Evolutionary conservation across 64 coral and sea anemone genomes (phyloP), one percentile per base, ranked within the genome.

Genomic region (Pocillopora damicornis): DNA sequence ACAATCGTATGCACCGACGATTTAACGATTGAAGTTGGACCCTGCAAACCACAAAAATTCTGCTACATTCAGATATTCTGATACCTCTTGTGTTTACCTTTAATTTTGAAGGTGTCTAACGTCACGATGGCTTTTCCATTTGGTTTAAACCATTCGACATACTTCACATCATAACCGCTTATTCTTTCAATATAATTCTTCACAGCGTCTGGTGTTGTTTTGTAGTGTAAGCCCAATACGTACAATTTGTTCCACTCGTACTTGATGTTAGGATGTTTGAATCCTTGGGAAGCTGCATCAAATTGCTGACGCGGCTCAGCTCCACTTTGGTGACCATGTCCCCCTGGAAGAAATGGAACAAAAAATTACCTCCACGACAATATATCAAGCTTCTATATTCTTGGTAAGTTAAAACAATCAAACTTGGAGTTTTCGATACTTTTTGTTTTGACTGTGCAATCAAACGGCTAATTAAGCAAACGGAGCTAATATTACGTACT

Each of bases 71-170:
- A 51, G 0, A 51, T 51, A 51, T 51, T 51, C 42, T 51, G 42
- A 51, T 51, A 51, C 42, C 42, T 51, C 7, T 51, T 51, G 42
- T 51, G 42, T 22, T 72, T 85, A 45, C 81, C 81, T 72, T 37
- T 7, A 17, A 85, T 71, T 72, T 85, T 85, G 2, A 9, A 1
- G 58, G 65, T 58, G 15, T 85, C 15, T 13, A 85, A 37, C 2
- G 65, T 59, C 37, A 85, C 81, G 13, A 85, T 72, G 10, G 81
- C 81, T 73, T 72, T 85, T 73, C 81, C 81, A 58, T 85, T 85
- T 9, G 80, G 80, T 20, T 72, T 72, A 25, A 85, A 85, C 81
- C 65, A 73, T 16, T 38, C 35, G 20, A 85, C 63, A 6, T 56
- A 34, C 11, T 0, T 45, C 51, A 85, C 81, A 26, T 85, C 38